Evolutionary conservation across 2,888 invertebrate species (phyloP).

Genomic region (Chesias legatella): DNA sequence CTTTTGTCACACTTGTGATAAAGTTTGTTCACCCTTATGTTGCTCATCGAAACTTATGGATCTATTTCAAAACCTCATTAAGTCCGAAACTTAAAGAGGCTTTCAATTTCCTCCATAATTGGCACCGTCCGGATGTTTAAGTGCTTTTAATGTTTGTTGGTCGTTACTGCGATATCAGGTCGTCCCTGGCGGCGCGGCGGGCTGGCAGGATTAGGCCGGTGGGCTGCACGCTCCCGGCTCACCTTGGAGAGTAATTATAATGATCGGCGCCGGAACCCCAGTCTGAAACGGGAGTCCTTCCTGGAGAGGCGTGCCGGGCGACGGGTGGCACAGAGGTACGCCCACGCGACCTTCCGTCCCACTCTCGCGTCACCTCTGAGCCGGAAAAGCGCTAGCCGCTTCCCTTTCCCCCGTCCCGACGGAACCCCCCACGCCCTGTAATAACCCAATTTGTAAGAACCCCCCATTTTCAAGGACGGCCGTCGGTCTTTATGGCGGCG

Average conservation of each 20-base stretch:
- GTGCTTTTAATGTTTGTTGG: conserved; percentile 67
- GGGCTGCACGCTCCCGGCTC: conserved; percentile 67
- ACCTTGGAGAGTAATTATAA: conserved; percentile 81
- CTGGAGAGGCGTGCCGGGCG: conserved; percentile 75
- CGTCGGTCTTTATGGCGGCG: conserved; percentile 80
- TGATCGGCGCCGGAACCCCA: conserved; percentile 76
- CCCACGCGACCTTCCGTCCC: conserved; percentile 61
- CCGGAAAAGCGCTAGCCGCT: conserved; percentile 28
- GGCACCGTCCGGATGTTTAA: conserved; percentile 59
- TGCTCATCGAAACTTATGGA: conserved; percentile 30
- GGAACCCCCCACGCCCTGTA: conserved; percentile 71
- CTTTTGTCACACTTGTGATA: too few species aligned
- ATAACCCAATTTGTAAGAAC: conserved; percentile 82
- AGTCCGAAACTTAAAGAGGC: conserved; percentile 49
- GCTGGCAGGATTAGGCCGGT: conserved; percentile 62
- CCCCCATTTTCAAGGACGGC: conserved; percentile 80
- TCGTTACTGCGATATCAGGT: conserved; percentile 64
- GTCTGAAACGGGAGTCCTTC: conserved; percentile 73
- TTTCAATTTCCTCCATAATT: conserved; percentile 65
- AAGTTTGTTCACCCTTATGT: conserved; percentile 17
- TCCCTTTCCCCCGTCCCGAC: conserved; percentile 60
- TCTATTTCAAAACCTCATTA: conserved; percentile 46
- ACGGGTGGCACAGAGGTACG: conserved; percentile 72
- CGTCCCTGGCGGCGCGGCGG: conserved; percentile 56
- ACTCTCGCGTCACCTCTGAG: conserved; percentile 34